Percentiles rank a stretch among this genome's conserved stretches.
These are phyloP conservation scores for Capitulum mitella DNA, from an alignment of 2,888 invertebrate genomes.

Conservation along the genomic window DNA sequence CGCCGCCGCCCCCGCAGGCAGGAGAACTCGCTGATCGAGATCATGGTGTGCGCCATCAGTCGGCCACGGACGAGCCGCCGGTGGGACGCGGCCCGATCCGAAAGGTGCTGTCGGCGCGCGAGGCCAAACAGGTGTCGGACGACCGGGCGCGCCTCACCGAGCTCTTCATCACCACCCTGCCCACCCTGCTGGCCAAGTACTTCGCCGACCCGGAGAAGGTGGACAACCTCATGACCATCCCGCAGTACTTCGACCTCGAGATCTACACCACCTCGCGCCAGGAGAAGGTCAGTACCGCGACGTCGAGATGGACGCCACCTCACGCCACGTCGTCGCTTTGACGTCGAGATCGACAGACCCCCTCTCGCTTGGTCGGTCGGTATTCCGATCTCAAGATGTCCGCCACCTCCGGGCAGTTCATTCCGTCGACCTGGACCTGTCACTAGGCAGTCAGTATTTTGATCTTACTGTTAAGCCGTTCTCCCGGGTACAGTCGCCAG, in stretches of 20 bases:
- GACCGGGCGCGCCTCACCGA: constrained; percentile 88
- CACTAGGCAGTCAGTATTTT: too few relatives aligned
- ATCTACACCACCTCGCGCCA: constrained; percentile 92
- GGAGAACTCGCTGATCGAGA: constrained; percentile 90
- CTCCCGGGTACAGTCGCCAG: too few relatives aligned
- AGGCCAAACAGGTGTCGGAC: constrained; percentile 71
- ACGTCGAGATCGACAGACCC: too few relatives aligned
- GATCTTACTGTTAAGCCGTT: too few relatives aligned
- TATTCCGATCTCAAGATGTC: too few relatives aligned
- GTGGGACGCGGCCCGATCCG: constrained; percentile 85
- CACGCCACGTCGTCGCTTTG: too few relatives aligned
- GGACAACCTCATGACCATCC: constrained; percentile 83
- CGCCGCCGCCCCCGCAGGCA: constrained; percentile 77
- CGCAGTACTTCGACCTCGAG: constrained; percentile 94
- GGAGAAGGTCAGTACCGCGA: constrained; percentile 60
- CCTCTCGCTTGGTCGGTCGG: too few relatives aligned
- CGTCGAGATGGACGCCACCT: too few relatives aligned
- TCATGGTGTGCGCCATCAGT: constrained; percentile 97
- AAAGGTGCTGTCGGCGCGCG: constrained; percentile 61
- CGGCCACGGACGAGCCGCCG: constrained; percentile 90
- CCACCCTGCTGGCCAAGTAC: constrained; percentile 85
- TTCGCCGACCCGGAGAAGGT: constrained; percentile 95
- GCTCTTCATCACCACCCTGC: constrained; percentile 87
- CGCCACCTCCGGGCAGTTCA: too few relatives aligned
- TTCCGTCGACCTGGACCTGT: too few relatives aligned